Evolutionary conservation across 2,888 invertebrate genomes (phyloP), one percentile per base, ranked within the genome.

Genomic region (Melanchra persicariae): DNA sequence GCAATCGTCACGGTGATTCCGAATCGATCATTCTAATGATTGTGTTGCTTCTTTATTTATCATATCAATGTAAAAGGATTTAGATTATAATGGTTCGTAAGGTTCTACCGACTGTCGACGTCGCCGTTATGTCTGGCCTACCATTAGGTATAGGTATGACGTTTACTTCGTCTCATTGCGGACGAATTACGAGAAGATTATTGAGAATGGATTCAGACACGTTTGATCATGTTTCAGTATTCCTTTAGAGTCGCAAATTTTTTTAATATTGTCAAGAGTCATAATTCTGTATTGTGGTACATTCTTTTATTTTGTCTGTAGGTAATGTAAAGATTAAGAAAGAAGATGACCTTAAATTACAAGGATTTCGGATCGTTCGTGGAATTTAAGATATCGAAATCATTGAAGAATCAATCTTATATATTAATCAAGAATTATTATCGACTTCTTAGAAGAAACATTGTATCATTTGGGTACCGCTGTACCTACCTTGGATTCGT

Each of bases 371-470:
- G 1, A 12, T 26, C 19, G 8, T 45, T 51, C 19, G 8, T 57
- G 4, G 40, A 49, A 40, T 24, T 12, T 19, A 4, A 30, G n/a
- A 43, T 66, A 47, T 17, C 47, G 2, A 43, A 34, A 40, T 30
- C 40, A 62, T 76, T 59, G 24, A 58, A 62, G 26, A n/a, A n/a
- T n/a, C n/a, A n/a, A n/a, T n/a, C n/a, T n/a, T n/a, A n/a, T n/a
- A n/a, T n/a, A n/a, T n/a, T n/a, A n/a, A n/a, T n/a, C n/a, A n/a
- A n/a, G n/a, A 19, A 7, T 43, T 67, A 55, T 22, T 43, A 34
- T 45, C 15, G 24, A 63, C 52, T 75, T 76, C 74, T 59, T 19
- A 43, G 60, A 77, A 77, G 17, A 49, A 45, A 40, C 17, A 43
- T 51, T 40, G 55, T 76, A 76, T 76, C 58, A 55, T 43, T 47